Evolutionary conservation across 2,888 invertebrate genomes (phyloP).

Genomic region (Parnassius orleans): DNA sequence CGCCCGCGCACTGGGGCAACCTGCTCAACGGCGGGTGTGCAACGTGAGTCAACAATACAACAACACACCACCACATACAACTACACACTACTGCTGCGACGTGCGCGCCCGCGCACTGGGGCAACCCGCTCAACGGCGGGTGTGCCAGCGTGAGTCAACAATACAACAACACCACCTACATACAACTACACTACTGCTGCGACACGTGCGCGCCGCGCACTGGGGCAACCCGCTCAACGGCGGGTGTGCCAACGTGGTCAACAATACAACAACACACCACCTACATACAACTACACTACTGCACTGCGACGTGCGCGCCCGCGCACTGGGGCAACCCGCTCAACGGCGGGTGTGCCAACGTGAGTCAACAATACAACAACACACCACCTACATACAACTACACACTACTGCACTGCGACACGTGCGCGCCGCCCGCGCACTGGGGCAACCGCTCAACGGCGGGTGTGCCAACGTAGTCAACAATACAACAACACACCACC

Average conservation of each 20-base stretch:
- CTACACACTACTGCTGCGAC: conserved; percentile 83
- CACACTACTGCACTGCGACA: conserved; percentile 85
- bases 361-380: conserved; percentile 53
- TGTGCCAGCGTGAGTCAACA: conserved; percentile 85
- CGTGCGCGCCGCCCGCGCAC: conserved; percentile 93
- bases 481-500: conserved; percentile 1
- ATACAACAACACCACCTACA: conserved; percentile 1
- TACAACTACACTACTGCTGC: conserved; percentile 74
- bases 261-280: conserved; percentile 1
- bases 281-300: background rate
- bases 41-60: conserved; percentile 73
- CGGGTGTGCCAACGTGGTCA: conserved; percentile 90
- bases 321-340: conserved; percentile 96
- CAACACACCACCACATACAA: conserved; percentile 2
- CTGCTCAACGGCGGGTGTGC: conserved; percentile 97
- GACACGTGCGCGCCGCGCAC: conserved; percentile 93
- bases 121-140: conserved; percentile 97
- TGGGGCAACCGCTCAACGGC: conserved; percentile 97
- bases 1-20: conserved; percentile 95
- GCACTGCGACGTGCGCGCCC: conserved; percentile 91
- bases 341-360: conserved; percentile 96
- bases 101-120: conserved; percentile 96
- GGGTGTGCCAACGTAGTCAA: conserved; percentile 89
- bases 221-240: conserved; percentile 98
- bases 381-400: background rate